phyloP scores from a whole-genome alignment of 2,113 vertebrate species.

The Blennius ocellaris region DNA sequence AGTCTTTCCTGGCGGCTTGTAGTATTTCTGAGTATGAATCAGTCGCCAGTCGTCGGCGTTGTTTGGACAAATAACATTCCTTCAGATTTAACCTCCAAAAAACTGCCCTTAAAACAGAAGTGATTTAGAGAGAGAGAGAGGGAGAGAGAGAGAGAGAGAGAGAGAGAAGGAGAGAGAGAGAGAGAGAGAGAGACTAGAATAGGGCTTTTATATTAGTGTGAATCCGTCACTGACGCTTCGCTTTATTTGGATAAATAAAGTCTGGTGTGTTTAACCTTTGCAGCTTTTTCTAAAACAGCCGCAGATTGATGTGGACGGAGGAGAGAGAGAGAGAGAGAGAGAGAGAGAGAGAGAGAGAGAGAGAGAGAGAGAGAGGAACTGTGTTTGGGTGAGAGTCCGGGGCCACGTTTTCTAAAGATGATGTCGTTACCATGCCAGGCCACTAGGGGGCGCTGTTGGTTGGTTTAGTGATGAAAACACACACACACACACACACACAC shows the following conservation, averaged over 20 bases:
- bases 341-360: no score
- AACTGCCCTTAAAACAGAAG: slow-evolving; percentile 50
- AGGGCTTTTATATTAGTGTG: slow-evolving; percentile 41
- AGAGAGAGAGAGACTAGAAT: slow-evolving; percentile 6
- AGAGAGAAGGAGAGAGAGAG: no score
- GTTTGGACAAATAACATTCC: slow-evolving; percentile 74
- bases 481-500: no score
- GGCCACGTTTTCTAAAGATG: no score
- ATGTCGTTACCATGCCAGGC: no score
- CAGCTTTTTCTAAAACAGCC: not conserved
- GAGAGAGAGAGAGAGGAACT: no score
- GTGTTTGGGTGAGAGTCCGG: no score
- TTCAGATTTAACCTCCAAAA: slow-evolving; percentile 57
- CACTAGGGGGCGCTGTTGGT: no score
- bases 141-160: slow-evolving; percentile 10
- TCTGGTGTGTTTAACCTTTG: slow-evolving; percentile 18
- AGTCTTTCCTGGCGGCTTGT: slow-evolving; percentile 64
- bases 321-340: no score
- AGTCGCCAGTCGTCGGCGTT: slow-evolving; percentile 62
- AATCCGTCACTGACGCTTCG: slow-evolving; percentile 37
- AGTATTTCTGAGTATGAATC: slow-evolving; percentile 68
- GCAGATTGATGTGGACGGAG: not conserved
- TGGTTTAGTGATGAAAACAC: no score
- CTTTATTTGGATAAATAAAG: slow-evolving; percentile 43
- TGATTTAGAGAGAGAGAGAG: slow-evolving; percentile 47